Conservation (phyloP, 2,113 vertebrate species). For the Cricetomys ansorgei region DNA sequence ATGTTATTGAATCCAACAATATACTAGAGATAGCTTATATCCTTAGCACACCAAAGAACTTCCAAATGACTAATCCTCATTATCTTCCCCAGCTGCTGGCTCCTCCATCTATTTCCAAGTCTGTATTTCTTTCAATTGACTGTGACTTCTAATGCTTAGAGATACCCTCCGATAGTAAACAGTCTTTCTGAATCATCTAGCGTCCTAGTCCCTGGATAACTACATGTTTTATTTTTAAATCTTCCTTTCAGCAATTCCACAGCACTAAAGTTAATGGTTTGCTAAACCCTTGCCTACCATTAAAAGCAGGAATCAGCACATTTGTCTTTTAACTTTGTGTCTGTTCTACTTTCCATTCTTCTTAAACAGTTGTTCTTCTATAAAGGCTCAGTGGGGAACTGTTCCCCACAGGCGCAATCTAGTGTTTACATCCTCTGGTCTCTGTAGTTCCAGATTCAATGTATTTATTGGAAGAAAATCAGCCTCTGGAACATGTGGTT, state of each 20-base stretch:
- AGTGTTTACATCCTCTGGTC: constrained; percentile 53
- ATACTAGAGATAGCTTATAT: background rate
- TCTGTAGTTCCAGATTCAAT: constrained; percentile 39
- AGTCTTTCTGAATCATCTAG: background rate
- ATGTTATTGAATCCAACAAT: background rate
- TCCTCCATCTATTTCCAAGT: background rate
- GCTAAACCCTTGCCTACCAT: constrained; percentile 54
- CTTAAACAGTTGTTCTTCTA: constrained; percentile 52
- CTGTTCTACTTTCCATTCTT: constrained; percentile 65
- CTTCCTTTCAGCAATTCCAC: constrained; percentile 58
- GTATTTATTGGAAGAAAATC: constrained; percentile 48
- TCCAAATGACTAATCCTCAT: background rate
- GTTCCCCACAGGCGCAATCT: constrained; percentile 25
- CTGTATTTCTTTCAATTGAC: background rate
- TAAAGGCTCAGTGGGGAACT: constrained; percentile 63
- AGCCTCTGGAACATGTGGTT: background rate
- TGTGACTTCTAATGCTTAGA: background rate
- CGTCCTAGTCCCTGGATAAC: constrained; percentile 26
- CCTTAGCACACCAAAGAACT: background rate
- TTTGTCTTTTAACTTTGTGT: constrained; percentile 69
- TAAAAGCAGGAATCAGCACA: constrained; percentile 60
- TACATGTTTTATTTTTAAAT: constrained; percentile 64
- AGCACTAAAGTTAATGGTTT: constrained; percentile 68
- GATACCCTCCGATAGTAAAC: background rate
- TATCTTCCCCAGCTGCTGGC: background rate